Evolutionary conservation across 2,888 invertebrate species (phyloP).

Genomic region (Phania funesta): DNA sequence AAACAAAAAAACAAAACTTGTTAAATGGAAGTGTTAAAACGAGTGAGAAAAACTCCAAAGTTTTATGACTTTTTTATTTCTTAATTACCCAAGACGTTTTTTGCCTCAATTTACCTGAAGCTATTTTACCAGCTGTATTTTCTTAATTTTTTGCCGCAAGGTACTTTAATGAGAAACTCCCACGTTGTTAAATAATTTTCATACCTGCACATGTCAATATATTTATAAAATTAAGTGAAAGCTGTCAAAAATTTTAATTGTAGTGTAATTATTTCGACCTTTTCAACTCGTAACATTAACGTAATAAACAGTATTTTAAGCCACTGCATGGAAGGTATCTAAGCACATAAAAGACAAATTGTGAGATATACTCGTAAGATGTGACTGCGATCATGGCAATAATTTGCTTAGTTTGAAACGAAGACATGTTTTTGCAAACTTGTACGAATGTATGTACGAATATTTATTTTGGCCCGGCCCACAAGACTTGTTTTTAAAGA

Average conservation of each 20-base stretch:
- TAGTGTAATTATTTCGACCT: neutral
- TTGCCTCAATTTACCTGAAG: neutral
- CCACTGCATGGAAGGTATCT: too few species aligned
- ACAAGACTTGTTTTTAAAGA: too few species aligned
- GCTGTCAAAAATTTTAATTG: conserved; percentile 24
- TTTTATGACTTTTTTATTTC: conserved; percentile 17
- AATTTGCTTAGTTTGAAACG: too few species aligned
- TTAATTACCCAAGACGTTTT: conserved; percentile 30
- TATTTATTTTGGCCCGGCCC: too few species aligned
- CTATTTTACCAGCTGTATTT: neutral
- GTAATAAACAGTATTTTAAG: too few species aligned
- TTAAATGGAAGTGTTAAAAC: conserved; percentile 29
- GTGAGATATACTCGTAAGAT: too few species aligned
- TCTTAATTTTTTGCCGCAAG: neutral
- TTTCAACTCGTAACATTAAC: neutral
- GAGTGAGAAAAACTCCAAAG: conserved; percentile 38
- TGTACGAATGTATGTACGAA: too few species aligned
- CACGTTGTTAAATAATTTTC: neutral
- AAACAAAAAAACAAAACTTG: neutral
- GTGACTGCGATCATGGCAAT: too few species aligned
- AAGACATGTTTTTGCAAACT: too few species aligned
- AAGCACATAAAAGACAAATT: too few species aligned
- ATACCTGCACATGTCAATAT: neutral
- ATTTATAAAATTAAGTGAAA: conserved; percentile 27
- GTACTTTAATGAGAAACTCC: conserved; percentile 21